These are phyloP conservation scores for Chloropsis hardwickii DNA, from an alignment of 2,113 vertebrate genomes.

Conservation along the genomic window DNA sequence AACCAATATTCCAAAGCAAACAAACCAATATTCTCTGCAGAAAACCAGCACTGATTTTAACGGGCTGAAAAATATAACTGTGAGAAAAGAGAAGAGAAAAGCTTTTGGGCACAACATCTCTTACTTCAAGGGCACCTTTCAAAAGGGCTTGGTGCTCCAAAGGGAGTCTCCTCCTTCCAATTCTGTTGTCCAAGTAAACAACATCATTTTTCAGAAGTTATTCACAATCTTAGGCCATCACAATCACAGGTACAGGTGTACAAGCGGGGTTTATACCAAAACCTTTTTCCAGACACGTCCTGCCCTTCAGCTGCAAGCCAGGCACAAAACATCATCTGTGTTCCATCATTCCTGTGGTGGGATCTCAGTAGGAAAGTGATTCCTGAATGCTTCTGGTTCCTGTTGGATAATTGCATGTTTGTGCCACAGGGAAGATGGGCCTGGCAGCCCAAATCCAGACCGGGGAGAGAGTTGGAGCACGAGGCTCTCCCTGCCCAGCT, in stretches of 20 bases:
- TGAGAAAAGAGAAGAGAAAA: neutral
- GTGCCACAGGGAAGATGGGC: no score
- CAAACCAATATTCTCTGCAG: neutral
- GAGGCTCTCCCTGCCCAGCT: neutral
- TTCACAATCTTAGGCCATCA: neutral
- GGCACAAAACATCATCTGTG: neutral
- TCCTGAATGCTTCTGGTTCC: neutral
- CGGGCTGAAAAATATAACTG: neutral
- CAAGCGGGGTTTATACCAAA: neutral
- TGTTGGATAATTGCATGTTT: rapidly evolving
- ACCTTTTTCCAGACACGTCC: neutral
- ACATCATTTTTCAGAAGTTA: neutral
- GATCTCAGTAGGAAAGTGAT: neutral
- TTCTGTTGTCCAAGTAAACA: neutral
- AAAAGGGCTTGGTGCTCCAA: neutral
- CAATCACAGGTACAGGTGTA: neutral
- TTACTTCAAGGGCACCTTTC: neutral
- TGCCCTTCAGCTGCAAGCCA: neutral
- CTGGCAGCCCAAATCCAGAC: neutral
- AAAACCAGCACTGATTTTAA: neutral
- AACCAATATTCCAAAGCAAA: neutral
- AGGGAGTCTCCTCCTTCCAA: neutral
- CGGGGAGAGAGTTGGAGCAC: neutral
- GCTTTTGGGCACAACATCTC: neutral
- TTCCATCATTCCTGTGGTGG: neutral